Conservation (phyloP, 2,888 invertebrate species). For the Capitulum mitella region DNA sequence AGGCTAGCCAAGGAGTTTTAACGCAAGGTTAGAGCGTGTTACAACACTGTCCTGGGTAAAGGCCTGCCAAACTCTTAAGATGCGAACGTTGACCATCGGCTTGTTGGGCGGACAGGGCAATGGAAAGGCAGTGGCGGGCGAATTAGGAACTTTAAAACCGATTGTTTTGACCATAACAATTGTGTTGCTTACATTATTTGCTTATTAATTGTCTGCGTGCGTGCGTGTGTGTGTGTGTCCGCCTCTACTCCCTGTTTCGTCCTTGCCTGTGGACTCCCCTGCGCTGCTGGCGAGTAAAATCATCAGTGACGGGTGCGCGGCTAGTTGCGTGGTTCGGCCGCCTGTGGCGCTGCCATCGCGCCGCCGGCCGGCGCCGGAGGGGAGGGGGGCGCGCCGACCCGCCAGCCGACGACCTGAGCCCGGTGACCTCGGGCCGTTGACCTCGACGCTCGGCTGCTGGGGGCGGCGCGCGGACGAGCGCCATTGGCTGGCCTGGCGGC, state of each 20-base stretch:
- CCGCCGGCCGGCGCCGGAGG: not conserved
- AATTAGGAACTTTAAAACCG: conserved; percentile 3
- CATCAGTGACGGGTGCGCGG: not conserved
- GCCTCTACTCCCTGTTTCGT: not conserved
- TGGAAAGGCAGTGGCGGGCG: not conserved
- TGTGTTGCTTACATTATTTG: conserved; percentile 23
- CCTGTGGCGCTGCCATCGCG: not conserved
- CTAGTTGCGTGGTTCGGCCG: not conserved
- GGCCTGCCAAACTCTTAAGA: not conserved
- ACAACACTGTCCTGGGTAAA: not conserved
- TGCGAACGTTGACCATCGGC: not conserved
- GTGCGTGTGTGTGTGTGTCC: not conserved
- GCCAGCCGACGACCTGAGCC: not conserved
- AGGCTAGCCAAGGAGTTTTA: not conserved
- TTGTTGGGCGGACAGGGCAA: not conserved
- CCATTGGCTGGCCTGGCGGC: no score
- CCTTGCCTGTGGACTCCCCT: not conserved
- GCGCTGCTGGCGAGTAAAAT: not conserved
- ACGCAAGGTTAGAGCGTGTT: not conserved
- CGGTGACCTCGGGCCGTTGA: no score
- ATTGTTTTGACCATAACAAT: conserved; percentile 21
- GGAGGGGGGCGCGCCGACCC: not conserved
- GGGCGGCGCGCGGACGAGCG: no score
- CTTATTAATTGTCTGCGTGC: conserved; percentile 16
- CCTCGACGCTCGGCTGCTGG: no score